phyloP scores from a whole-genome alignment of 1,140 invertebrate genomes.

The Phymastichus coffea region DNA sequence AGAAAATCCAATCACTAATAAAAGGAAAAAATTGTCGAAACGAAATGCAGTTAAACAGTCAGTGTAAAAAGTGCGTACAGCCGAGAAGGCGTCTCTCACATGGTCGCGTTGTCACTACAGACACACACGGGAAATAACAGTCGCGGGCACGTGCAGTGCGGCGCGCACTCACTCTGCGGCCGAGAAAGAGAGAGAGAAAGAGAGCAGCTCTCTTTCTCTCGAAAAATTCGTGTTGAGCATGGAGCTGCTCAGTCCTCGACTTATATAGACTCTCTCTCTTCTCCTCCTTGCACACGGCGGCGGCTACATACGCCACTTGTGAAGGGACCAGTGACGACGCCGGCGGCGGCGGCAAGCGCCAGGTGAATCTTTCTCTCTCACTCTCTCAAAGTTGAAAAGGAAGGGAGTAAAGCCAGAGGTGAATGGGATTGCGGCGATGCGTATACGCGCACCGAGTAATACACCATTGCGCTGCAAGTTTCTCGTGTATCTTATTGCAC shows the following conservation, averaged over 20 bases:
- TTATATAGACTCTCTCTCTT: conserved; percentile 52
- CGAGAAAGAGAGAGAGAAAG: too few relatives aligned
- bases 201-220: conserved; percentile 38
- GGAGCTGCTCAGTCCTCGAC: conserved; percentile 36
- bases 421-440: neutral
- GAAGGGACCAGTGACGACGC: conserved; percentile 23
- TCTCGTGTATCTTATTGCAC: too few relatives aligned
- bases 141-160: neutral
- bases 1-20: too few relatives aligned
- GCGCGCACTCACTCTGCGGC: too few relatives aligned
- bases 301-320: neutral
- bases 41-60: too few relatives aligned
- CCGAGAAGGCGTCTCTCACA: too few relatives aligned
- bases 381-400: too few relatives aligned
- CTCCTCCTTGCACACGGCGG: neutral
- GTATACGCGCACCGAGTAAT: neutral
- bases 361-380: conserved; percentile 47
- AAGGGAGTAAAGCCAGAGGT: conserved; percentile 9
- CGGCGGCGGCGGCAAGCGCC: conserved; percentile 28
- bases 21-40: too few relatives aligned
- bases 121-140: neutral
- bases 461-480: too few relatives aligned
- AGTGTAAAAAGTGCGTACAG: too few relatives aligned
- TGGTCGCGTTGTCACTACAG: neutral
- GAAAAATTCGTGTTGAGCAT: conserved; percentile 52